Conservation (phyloP, 2,797 vertebrate genomes). For the Hirundo rustica region DNA sequence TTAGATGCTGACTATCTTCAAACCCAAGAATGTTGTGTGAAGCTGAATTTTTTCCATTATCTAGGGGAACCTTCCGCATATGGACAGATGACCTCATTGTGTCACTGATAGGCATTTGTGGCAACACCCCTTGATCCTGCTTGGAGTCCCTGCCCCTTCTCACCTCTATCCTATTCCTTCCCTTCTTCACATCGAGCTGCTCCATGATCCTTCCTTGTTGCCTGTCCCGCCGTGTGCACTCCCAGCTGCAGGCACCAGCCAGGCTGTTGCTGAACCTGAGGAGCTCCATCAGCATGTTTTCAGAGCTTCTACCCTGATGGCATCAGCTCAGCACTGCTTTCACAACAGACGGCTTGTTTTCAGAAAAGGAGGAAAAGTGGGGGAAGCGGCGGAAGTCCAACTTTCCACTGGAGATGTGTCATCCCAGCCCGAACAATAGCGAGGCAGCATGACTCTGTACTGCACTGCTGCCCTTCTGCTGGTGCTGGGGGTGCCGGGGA, state of each 20-base stretch:
- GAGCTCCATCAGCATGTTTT: neutral
- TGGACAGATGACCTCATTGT: neutral
- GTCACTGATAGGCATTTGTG: neutral
- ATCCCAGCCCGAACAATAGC: neutral
- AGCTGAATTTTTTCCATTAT: neutral
- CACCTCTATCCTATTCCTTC: neutral
- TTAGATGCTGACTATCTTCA: neutral
- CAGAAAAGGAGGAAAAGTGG: neutral
- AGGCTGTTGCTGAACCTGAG: neutral
- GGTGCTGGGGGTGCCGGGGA: neutral
- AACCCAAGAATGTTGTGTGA: neutral
- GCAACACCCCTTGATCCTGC: neutral
- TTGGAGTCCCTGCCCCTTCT: neutral
- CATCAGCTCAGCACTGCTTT: neutral
- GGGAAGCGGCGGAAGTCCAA: neutral
- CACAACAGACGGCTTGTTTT: neutral
- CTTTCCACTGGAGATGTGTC: neutral
- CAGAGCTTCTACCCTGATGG: neutral
- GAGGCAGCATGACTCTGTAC: fast-evolving
- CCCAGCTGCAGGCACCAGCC: neutral
- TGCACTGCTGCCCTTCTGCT: fast-evolving
- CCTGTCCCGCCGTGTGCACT: neutral
- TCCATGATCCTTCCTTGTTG: neutral
- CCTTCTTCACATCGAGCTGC: neutral
- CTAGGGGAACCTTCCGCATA: neutral